A percentile compares a stretch with the other conserved stretches of the same genome.
These are phyloP conservation scores for Herpailurus yagouaroundi DNA, from an alignment of 2,113 vertebrate species.

Conservation along the genomic window DNA sequence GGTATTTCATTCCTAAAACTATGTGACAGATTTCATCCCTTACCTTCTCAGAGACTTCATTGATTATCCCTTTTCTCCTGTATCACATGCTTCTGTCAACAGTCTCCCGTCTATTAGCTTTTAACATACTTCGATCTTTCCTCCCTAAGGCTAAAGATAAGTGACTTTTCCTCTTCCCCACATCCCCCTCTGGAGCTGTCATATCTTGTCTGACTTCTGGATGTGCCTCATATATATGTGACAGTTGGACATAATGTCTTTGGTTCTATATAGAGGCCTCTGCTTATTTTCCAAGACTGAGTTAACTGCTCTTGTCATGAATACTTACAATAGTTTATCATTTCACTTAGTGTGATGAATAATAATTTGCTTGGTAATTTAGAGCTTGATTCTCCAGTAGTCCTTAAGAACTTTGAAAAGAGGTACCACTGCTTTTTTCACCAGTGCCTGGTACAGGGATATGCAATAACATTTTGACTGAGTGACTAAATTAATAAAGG, in stretches of 20 bases:
- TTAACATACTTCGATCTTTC: background rate
- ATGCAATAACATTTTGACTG: background rate
- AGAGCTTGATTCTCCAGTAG: background rate
- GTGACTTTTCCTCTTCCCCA: background rate
- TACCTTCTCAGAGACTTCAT: background rate
- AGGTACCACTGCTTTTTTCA: background rate
- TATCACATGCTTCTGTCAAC: background rate
- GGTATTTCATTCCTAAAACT: slow-evolving; percentile 13
- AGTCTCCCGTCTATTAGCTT: background rate
- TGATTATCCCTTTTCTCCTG: background rate
- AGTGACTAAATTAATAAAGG: background rate
- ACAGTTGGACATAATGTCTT: background rate
- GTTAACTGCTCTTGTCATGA: background rate
- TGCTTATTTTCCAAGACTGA: background rate
- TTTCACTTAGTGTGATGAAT: background rate
- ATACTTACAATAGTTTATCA: background rate
- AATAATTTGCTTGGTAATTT: background rate
- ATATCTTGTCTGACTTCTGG: background rate
- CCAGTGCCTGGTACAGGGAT: background rate
- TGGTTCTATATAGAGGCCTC: background rate
- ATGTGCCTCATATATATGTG: background rate
- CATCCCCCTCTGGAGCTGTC: background rate
- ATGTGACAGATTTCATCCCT: background rate
- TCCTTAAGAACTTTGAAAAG: background rate
- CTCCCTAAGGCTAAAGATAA: background rate